phyloP scores from a whole-genome alignment of 2,888 invertebrate species.

The Bruchidius siliquastri region DNA sequence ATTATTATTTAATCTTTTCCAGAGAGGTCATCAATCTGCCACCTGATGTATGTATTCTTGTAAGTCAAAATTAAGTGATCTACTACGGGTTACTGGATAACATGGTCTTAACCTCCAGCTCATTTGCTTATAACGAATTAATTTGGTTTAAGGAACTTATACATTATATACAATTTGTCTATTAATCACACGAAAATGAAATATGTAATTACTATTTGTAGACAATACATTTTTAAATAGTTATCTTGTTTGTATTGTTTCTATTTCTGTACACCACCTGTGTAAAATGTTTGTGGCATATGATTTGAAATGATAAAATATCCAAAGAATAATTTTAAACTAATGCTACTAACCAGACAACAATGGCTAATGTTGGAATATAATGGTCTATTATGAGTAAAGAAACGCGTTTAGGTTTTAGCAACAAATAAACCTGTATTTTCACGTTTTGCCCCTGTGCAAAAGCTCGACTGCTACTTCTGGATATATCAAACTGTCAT shows the following conservation, averaged over 20 bases:
- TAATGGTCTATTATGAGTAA: not conserved
- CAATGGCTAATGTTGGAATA: not conserved
- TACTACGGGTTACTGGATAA: not conserved
- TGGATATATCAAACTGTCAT: too few relatives aligned
- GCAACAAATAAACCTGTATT: too few relatives aligned
- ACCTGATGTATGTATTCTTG: not conserved
- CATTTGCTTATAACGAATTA: not conserved
- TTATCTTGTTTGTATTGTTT: not conserved
- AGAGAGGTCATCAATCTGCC: not conserved
- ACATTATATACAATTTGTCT: too few relatives aligned
- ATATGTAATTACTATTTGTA: too few relatives aligned
- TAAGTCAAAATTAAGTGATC: not conserved
- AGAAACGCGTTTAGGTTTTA: too few relatives aligned
- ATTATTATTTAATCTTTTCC: not conserved
- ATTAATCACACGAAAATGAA: too few relatives aligned
- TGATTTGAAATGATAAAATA: not conserved
- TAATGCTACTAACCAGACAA: not conserved
- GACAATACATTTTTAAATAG: not conserved
- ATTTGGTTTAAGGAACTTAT: not conserved
- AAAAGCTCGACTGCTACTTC: too few relatives aligned
- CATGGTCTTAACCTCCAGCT: not conserved
- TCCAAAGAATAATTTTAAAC: not conserved
- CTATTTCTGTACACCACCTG: not conserved
- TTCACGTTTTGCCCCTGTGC: too few relatives aligned
- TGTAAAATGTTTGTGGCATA: not conserved